A percentile compares a stretch with the other conserved stretches of the same genome.
Evolutionary conservation across 2,888 invertebrate genomes (phyloP).

Genomic region (Stenodera caucasica): DNA sequence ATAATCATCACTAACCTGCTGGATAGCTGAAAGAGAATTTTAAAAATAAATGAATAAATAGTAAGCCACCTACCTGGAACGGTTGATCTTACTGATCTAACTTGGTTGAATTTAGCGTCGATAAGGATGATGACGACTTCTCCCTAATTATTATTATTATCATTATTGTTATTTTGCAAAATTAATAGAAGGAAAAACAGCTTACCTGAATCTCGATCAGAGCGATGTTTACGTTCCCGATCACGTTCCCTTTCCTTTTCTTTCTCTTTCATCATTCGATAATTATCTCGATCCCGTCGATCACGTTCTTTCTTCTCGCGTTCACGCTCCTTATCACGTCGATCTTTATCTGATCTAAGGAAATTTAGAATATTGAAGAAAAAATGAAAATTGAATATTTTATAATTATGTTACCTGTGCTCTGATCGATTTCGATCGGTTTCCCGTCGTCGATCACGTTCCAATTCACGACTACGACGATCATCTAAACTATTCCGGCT

Average conservation of each 20-base stretch:
- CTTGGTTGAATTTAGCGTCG: conserved; percentile 41
- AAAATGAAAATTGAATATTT: not conserved
- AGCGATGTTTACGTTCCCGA: conserved; percentile 44
- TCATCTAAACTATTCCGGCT: conserved; percentile 29
- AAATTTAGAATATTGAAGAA: not conserved
- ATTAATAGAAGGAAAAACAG: too few relatives aligned
- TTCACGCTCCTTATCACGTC: conserved; percentile 35
- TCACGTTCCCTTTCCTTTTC: conserved; percentile 38
- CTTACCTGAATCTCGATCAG: conserved; percentile 47
- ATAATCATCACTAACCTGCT: conserved; percentile 41
- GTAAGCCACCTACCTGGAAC: conserved; percentile 52
- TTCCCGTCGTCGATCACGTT: conserved; percentile 36
- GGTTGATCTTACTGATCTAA: conserved; percentile 53
- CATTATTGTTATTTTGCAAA: conserved; percentile 4
- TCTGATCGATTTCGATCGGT: conserved; percentile 39
- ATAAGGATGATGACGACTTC: conserved; percentile 45
- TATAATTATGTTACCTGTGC: conserved; percentile 34
- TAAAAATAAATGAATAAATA: conserved; percentile 34
- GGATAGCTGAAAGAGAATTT: conserved; percentile 39
- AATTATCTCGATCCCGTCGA: conserved; percentile 37
- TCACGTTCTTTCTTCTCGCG: conserved; percentile 39
- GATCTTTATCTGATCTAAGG: conserved; percentile 40
- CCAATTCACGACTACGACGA: conserved; percentile 28
- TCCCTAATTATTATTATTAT: conserved; percentile 32
- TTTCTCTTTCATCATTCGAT: conserved; percentile 38